Evolutionary conservation across 2,888 invertebrate genomes (phyloP), one percentile per base, ranked within the genome.

Genomic region (Pasiphila rectangulata): DNA sequence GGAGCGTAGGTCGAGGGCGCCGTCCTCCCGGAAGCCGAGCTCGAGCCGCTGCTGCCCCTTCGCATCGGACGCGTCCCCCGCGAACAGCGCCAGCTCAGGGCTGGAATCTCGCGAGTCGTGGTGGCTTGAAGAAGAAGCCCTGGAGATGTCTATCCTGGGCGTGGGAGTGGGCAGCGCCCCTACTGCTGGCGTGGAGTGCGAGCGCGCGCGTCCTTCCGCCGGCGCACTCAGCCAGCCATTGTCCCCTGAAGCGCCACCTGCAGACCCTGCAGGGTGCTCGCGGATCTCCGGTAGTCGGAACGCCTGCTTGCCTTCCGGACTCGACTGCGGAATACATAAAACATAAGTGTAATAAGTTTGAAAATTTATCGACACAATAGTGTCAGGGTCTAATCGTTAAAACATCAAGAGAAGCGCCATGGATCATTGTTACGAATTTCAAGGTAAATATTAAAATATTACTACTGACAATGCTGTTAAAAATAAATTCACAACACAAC

Each of bases 111-210:
- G 91, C 64, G 95, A 95, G 72, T 96, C 95, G 72, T 96, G 95
- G 67, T 96, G 95, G 23, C 95, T 95, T 46, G 96, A 95, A 75
- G 95, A 95, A 70, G 95, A 95, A 3, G 96, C 96, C 60, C 96
- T 91, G 59, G 96, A 96, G 75, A 96, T 94, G 85, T 96, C 96
- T 64, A 96, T 96, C 67, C 96, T 91, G 13, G 96, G 96, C 39
- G 96, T 94, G 57, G 92, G 91, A 12, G 95, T 94, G 32, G 94
- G 92, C 45, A 80, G 69, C 42, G 67, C 65, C 42, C 72, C 64
- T 40, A 63, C 64, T 38, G 65, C 67, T 47, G 84, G 85, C 56
- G 88, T 83, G 35, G 88, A 86, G 60, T 75, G 79, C 12, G 81
- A 82, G 56, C 84, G 79, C 44, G 77, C 88, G 64, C 75, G 90